Conservation (phyloP, 2,888 invertebrate genomes). For the Morpho achilles region DNA sequence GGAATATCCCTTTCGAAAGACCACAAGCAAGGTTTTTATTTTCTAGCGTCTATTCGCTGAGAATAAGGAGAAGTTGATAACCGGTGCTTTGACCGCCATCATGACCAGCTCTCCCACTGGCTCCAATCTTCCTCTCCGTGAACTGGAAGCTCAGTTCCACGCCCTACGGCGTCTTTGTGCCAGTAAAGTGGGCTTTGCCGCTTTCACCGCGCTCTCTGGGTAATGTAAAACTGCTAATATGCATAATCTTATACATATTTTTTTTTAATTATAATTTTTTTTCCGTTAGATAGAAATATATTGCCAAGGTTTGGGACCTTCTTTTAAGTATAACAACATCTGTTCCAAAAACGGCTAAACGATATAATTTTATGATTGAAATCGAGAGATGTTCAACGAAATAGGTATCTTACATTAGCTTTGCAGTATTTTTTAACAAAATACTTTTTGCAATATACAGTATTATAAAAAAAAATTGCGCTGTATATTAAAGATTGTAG, state of each 20-base stretch:
- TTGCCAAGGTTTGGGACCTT: no score
- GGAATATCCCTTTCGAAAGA: no score
- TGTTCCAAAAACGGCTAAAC: no score
- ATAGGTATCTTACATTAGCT: no score
- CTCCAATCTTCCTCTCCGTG: conserved; percentile 80
- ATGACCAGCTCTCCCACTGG: conserved; percentile 52
- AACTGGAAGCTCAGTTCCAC: conserved; percentile 97
- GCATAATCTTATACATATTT: no score
- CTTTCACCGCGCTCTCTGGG: conserved; percentile 94
- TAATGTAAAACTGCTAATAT: conserved; percentile 42
- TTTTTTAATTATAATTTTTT: no score
- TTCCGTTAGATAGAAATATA: no score
- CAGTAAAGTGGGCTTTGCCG: conserved; percentile 98
- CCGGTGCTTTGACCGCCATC: conserved; percentile 91
- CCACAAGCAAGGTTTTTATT: not conserved
- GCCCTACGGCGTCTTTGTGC: conserved; percentile 95
- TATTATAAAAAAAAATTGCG: no score
- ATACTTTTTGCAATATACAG: not conserved
- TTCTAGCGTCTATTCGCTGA: conserved; percentile 96
- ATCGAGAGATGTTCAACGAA: not conserved
- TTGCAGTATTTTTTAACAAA: not conserved
- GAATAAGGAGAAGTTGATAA: conserved; percentile 98
- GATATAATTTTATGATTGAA: no score
- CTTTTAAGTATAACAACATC: no score
- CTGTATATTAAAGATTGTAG: no score